Evolutionary conservation across 2,113 vertebrate genomes (phyloP), one percentile per base, ranked within the genome.

Genomic region (Sigmodon hispidus): DNA sequence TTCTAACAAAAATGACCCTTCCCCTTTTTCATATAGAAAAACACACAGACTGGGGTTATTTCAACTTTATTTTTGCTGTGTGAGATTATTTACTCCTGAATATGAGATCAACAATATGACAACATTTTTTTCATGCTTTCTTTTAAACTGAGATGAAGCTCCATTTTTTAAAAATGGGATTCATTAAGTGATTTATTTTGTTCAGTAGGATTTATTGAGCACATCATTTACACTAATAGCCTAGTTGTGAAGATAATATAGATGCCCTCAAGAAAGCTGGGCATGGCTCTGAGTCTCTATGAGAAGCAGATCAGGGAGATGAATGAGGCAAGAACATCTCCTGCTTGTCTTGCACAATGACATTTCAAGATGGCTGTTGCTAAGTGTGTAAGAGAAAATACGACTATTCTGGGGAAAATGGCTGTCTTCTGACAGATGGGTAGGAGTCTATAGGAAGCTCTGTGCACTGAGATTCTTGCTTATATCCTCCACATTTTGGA

Each of bases 41-140:
- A n/a, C 40, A 12, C 31, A 85, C 72, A 65, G 52, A 50, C 21
- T 0, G 65, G 17, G 2, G 31, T 89, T 75, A 91, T 97, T 93
- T 96, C 59, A 75, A 73, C 22, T 92, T 89, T 48, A 83, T 87
- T 89, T 73, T 81, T 89, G 36, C 79, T 86, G 13, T 81, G 57
- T 89, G 70, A 17, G 4, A 70, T 87, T 89, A 73, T 93, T 95
- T 91, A 36, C 17, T 67, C 70, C 36, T 55, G 43, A 79, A 19
- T 72, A 50, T 65, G 6, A 92, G 63, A 67, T 65, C 26, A 90
- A 90, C 26, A 26, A 77, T 79, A 67, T 10, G 11, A 16, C 45
- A 84, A 11, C 34, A 48, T 77, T 19, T 59, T 84, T 95, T 93
- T 81, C 22, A 61, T 65, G 83, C 6, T 22, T 81, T 85, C 11